A percentile compares a stretch with the other conserved stretches of the same genome.
Conservation (phyloP, 53 echinoderm and acorn worm species). For the Pentamera pediparva region DNA sequence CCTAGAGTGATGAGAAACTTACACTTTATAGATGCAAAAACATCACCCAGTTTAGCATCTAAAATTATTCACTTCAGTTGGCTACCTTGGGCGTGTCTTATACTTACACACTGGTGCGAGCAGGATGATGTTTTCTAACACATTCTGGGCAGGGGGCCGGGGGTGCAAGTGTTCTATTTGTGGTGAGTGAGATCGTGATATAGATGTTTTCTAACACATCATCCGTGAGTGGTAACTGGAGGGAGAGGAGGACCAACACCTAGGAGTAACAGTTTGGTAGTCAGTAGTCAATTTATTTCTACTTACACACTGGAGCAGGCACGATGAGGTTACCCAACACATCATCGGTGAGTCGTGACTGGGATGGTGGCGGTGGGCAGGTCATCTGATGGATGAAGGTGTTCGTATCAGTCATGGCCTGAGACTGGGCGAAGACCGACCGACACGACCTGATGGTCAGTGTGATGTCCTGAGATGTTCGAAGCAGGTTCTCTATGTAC, state of each 20-base stretch:
- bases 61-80: too few relatives aligned
- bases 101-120: background rate
- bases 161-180: too few relatives aligned
- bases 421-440: constrained; percentile 81
- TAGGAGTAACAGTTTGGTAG: background rate
- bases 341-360: constrained; percentile 84
- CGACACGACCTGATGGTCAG: constrained; percentile 92
- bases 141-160: too few relatives aligned
- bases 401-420: constrained; percentile 89
- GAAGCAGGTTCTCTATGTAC: constrained; percentile 81
- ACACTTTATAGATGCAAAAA: too few relatives aligned
- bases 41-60: too few relatives aligned
- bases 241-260: background rate
- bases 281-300: background rate
- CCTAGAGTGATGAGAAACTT: too few relatives aligned
- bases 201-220: background rate
- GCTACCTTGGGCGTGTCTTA: too few relatives aligned
- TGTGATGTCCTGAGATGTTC: constrained; percentile 54
- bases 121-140: too few relatives aligned
- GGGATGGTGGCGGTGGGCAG: constrained; percentile 89
- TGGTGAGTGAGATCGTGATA: background rate
- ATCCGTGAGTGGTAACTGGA: background rate
- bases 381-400: constrained; percentile 88
- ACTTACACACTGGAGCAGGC: constrained; percentile 61
- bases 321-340: constrained; percentile 80